Evolutionary conservation across 2,888 invertebrate species (phyloP).

Genomic region (Heteromurus nitidus): DNA sequence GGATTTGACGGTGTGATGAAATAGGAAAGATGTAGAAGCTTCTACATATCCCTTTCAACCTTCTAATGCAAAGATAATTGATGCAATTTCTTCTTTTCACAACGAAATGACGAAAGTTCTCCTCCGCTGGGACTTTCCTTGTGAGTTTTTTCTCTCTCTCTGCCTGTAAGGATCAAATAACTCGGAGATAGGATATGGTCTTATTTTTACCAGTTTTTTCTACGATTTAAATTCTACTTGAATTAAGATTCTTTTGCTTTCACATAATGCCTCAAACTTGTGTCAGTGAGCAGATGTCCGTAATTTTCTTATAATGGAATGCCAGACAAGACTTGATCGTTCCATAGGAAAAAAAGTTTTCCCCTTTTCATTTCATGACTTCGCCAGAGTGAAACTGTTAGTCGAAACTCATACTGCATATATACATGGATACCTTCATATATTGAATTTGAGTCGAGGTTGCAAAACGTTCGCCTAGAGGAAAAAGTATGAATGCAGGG

Average conservation of each 20-base stretch:
- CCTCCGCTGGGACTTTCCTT: neutral
- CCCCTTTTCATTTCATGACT: conserved; percentile 9
- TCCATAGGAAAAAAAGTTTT: conserved; percentile 30
- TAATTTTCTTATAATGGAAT: conserved; percentile 65
- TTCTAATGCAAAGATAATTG: conserved; percentile 59
- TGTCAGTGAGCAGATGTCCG: conserved; percentile 62
- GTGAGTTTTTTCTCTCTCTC: neutral
- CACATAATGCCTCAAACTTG: conserved; percentile 31
- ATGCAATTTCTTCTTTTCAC: conserved; percentile 34
- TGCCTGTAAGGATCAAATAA: neutral
- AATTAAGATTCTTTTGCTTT: conserved; percentile 48
- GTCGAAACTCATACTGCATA: neutral
- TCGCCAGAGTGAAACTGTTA: conserved; percentile 17
- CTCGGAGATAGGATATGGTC: neutral
- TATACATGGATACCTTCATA: neutral
- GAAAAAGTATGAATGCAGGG: neutral
- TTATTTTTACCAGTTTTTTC: conserved; percentile 1
- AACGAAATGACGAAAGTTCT: neutral
- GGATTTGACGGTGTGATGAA: neutral
- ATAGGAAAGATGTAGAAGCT: conserved; percentile 20
- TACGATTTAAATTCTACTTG: conserved; percentile 48
- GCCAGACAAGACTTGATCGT: conserved; percentile 53
- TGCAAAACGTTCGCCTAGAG: too few relatives aligned
- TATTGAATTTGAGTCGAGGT: neutral
- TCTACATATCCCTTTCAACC: neutral